These are phyloP conservation scores for Gobius niger DNA, from an alignment of 2,113 vertebrate genomes.

Conservation along the genomic window DNA sequence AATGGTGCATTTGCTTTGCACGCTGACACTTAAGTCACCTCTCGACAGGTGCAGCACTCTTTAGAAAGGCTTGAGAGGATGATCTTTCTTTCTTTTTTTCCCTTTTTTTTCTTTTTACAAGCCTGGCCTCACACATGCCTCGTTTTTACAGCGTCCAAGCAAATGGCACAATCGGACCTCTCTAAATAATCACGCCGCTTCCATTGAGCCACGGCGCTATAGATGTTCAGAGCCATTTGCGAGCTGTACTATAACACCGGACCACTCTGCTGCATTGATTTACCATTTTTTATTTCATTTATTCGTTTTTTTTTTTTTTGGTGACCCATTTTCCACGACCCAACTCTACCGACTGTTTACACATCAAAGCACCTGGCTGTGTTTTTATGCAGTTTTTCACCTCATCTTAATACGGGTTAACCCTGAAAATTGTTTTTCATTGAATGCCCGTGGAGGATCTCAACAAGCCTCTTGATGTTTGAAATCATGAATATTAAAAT, in stretches of 20 bases:
- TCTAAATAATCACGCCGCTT: conserved; percentile 32
- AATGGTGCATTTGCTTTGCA: conserved; percentile 47
- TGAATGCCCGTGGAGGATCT: background rate
- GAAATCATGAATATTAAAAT: conserved; percentile 4
- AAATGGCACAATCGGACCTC: conserved; percentile 49
- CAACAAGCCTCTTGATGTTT: background rate
- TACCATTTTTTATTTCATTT: background rate
- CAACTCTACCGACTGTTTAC: background rate
- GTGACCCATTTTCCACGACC: background rate
- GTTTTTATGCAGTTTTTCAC: background rate
- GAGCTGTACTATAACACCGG: background rate
- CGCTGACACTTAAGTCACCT: conserved; percentile 59
- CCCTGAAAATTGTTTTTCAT: background rate
- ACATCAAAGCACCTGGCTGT: conserved; percentile 4
- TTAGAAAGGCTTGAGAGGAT: conserved; percentile 47
- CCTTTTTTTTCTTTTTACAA: conserved; percentile 60
- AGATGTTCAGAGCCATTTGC: background rate
- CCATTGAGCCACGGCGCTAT: conserved; percentile 16
- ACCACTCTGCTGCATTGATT: background rate
- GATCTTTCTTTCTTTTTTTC: conserved; percentile 24
- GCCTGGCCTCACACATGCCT: conserved; percentile 59
- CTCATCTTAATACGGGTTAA: conserved; percentile 4
- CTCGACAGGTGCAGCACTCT: conserved; percentile 68
- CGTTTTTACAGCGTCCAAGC: conserved; percentile 56
- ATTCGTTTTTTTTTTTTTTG: background rate